Conservation (phyloP, 2,797 vertebrate species). For the Malacoctenus gilli region DNA sequence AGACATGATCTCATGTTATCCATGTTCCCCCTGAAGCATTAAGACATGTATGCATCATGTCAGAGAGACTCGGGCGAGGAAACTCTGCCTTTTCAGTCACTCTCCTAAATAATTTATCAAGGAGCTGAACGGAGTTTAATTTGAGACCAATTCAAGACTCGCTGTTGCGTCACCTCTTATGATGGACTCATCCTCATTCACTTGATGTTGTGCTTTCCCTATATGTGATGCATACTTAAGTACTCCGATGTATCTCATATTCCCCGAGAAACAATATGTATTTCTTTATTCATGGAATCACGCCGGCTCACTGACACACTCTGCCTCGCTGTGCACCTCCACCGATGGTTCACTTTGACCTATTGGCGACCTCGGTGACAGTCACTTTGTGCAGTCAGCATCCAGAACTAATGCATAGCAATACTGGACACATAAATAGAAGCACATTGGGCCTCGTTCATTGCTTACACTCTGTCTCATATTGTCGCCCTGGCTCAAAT, state of each 20-base stretch:
- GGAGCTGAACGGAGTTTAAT: conserved; percentile 65
- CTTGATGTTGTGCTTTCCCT: conserved; percentile 40
- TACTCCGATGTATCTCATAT: conserved; percentile 30
- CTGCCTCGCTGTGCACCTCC: conserved; percentile 34
- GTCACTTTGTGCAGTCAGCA: conserved; percentile 67
- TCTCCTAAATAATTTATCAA: conserved; percentile 80
- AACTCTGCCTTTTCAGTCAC: conserved; percentile 63
- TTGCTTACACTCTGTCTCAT: conserved; percentile 65
- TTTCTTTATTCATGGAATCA: conserved; percentile 21
- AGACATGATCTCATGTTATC: conserved; percentile 80
- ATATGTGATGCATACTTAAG: conserved; percentile 42
- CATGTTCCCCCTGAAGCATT: conserved; percentile 73
- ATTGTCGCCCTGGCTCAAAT: conserved; percentile 46
- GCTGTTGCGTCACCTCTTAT: conserved; percentile 45
- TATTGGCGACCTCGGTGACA: conserved; percentile 60
- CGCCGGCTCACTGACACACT: conserved; percentile 26
- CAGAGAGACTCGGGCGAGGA: conserved; percentile 59
- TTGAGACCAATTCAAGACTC: conserved; percentile 62
- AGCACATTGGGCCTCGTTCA: conserved; percentile 52
- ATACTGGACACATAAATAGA: conserved; percentile 60
- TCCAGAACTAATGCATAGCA: conserved; percentile 49
- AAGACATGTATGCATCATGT: conserved; percentile 69
- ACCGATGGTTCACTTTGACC: conserved; percentile 50
- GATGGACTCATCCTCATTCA: conserved; percentile 36
- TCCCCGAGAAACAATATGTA: conserved; percentile 31